A percentile compares a stretch with the other conserved stretches of the same genome.
phyloP scores from a whole-genome alignment of 2,888 invertebrate genomes.

The Ligdia adustata region DNA sequence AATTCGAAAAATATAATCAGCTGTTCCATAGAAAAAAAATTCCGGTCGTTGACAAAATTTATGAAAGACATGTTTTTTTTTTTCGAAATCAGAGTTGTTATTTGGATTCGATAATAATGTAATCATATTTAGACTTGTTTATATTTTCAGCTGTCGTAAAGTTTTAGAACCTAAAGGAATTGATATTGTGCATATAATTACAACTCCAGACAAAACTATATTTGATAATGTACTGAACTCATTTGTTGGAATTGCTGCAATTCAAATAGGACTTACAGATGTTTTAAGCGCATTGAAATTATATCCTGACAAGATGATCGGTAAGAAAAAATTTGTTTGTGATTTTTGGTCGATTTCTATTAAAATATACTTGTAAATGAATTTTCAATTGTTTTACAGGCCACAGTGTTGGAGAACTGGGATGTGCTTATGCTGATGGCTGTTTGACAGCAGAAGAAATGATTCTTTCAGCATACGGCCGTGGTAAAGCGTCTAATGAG shows the following conservation, averaged over 20 bases:
- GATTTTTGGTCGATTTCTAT: neutral
- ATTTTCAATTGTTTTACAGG: constrained; percentile 75
- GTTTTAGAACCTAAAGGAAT: constrained; percentile 33
- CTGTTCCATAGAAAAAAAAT: too few species aligned
- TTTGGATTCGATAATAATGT: too few species aligned
- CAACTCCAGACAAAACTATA: constrained; percentile 40
- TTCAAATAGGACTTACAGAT: constrained; percentile 74
- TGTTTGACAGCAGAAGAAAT: constrained; percentile 93
- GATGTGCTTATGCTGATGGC: constrained; percentile 97
- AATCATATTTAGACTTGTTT: too few species aligned
- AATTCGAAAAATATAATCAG: too few species aligned
- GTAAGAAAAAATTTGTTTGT: constrained; percentile 20
- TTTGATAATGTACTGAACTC: constrained; percentile 85
- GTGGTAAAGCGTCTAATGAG: constrained; percentile 89
- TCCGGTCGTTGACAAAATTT: too few species aligned
- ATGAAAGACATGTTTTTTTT: too few species aligned
- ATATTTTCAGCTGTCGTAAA: constrained; percentile 28
- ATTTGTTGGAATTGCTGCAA: constrained; percentile 89
- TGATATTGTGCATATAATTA: constrained; percentile 35
- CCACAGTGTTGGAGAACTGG: constrained; percentile 97
- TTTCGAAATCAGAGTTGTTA: too few species aligned
- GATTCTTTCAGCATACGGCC: constrained; percentile 91
- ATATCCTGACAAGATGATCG: constrained; percentile 36
- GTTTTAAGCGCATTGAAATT: constrained; percentile 48
- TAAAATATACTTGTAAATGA: neutral